phyloP scores from a whole-genome alignment of 2,797 vertebrate species.

The Ctenosaura bakeri region DNA sequence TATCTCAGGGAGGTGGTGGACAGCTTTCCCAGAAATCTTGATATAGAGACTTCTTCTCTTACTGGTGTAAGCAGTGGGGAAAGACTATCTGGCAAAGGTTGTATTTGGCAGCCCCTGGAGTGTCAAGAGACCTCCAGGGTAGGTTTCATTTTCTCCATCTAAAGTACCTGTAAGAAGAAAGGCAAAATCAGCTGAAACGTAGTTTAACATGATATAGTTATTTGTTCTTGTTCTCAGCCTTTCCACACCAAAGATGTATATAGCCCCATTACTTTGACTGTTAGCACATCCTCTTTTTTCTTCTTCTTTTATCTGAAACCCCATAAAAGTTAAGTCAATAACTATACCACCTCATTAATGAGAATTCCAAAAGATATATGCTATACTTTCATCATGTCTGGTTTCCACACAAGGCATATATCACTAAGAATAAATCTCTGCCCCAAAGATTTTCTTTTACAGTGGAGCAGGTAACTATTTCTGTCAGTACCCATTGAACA shows the following conservation, averaged over 20 bases:
- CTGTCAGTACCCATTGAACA: slow-evolving; percentile 7
- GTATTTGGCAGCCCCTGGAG: neutral
- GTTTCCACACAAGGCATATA: neutral
- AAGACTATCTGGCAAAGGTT: neutral
- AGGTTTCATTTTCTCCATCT: neutral
- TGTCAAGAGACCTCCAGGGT: neutral
- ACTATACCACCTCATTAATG: slow-evolving; percentile 31
- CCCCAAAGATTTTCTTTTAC: neutral
- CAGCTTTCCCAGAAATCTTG: neutral
- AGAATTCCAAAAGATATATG: slow-evolving; percentile 30
- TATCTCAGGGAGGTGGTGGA: too few relatives aligned
- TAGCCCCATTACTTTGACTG: slow-evolving; percentile 11
- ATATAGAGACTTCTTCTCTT: neutral
- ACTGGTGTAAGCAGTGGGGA: neutral
- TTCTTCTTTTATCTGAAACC: slow-evolving; percentile 17
- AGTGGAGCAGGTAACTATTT: slow-evolving; percentile 18
- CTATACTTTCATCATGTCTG: neutral
- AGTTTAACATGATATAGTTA: slow-evolving; percentile 18
- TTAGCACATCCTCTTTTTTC: neutral
- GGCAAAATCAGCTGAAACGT: neutral
- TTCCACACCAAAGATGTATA: neutral
- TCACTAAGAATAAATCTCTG: slow-evolving; percentile 10
- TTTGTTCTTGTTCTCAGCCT: slow-evolving; percentile 9
- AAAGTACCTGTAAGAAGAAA: neutral
- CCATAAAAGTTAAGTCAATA: slow-evolving; percentile 36